Conservation (phyloP, 2,113 vertebrate species). For the Tyto alba region DNA sequence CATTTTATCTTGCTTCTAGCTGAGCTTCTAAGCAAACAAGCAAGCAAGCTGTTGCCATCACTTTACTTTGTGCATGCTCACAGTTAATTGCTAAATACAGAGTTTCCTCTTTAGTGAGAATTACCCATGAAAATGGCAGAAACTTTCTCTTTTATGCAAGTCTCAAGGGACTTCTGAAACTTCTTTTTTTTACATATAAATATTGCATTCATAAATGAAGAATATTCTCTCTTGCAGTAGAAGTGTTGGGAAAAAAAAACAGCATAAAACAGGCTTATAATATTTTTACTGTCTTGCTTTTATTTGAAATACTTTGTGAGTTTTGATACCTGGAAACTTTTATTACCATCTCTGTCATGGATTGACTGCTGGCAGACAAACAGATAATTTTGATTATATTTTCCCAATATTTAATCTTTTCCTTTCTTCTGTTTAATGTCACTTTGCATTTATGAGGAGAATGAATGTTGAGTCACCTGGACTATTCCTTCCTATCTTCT, state of each 20-base stretch:
- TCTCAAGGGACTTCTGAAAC: not conserved
- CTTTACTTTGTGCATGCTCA: not conserved
- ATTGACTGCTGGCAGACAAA: not conserved
- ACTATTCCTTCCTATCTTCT: not conserved
- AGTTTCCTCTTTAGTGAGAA: not conserved
- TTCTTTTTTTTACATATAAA: not conserved
- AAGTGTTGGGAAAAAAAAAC: not conserved
- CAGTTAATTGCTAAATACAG: not conserved
- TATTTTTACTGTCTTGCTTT: not conserved
- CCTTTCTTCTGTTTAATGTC: not conserved
- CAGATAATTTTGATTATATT: not conserved
- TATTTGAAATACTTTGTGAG: not conserved
- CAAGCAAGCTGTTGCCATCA: not conserved
- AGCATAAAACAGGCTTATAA: not conserved
- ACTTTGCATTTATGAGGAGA: not conserved
- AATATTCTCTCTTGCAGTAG: not conserved
- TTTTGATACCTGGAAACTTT: slow-evolving; percentile 16
- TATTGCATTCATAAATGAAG: not conserved
- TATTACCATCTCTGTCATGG: not conserved
- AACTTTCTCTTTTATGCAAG: not conserved
- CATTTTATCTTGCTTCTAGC: not conserved
- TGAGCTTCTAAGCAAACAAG: not conserved
- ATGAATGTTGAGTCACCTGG: not conserved
- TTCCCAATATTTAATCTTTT: not conserved
- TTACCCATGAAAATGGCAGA: not conserved